Conservation (phyloP, 1,140 invertebrate species). For the Euura saliciscinereae region DNA sequence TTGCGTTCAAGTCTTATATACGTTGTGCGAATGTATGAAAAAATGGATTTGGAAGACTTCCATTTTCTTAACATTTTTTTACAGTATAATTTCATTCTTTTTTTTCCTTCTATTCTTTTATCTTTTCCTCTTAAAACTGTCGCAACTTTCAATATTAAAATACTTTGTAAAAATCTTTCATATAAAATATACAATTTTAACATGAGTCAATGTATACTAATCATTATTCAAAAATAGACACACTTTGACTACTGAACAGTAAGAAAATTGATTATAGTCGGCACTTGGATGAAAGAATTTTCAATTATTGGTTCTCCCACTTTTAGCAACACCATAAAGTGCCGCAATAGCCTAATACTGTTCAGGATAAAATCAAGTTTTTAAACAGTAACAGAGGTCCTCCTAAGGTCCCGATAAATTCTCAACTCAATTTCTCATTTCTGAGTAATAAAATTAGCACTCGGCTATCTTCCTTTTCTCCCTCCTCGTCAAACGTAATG, state of each 20-base stretch:
- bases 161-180: slow-evolving; percentile 5
- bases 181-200: slow-evolving; percentile 19
- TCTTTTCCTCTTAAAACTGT: not conserved
- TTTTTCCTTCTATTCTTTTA: not conserved
- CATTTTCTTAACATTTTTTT: not conserved
- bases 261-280: not conserved
- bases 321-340: too few species aligned
- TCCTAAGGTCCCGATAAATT: not conserved
- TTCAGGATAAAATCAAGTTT: not conserved
- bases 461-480: too few species aligned
- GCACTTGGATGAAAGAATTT: not conserved
- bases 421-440: not conserved
- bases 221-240: too few species aligned
- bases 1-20: slow-evolving; percentile 1
- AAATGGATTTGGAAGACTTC: not conserved
- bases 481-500: not conserved
- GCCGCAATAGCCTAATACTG: too few species aligned
- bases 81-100: too few species aligned
- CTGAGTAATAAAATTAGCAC: not conserved
- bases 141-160: slow-evolving; percentile 7
- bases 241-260: not conserved
- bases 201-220: not conserved
- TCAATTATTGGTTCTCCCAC: too few species aligned
- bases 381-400: not conserved
- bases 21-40: slow-evolving; percentile 3